Percentiles rank a stretch among this genome's conserved stretches.
Evolutionary conservation across 1,140 invertebrate genomes (phyloP).

Genomic region (Muscidifurax raptorellus): DNA sequence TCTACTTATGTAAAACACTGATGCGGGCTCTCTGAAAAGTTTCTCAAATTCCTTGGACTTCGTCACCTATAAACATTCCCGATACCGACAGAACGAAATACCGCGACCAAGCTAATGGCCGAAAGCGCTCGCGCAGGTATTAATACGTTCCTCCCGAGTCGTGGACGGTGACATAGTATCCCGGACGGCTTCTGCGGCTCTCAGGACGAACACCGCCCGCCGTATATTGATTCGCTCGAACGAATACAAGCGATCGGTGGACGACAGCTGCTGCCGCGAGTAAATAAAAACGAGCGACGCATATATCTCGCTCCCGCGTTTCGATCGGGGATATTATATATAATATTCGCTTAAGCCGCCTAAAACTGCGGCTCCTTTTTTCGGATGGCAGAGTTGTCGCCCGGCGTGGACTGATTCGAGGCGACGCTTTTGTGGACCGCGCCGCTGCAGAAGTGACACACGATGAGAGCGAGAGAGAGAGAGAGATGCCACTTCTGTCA

Average conservation of each 20-base stretch:
- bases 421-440: background rate
- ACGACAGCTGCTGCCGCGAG: background rate
- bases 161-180: conserved; percentile 5
- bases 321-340: background rate
- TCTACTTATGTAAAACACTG: background rate
- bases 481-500: background rate
- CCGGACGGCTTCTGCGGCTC: conserved; percentile 22
- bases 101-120: conserved; percentile 50
- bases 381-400: conserved; percentile 6
- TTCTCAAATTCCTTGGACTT: background rate
- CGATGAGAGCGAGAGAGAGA: background rate
- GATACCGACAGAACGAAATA: background rate
- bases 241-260: conserved; percentile 16
- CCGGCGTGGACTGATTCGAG: background rate
- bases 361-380: background rate
- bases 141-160: background rate
- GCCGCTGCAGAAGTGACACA: conserved; percentile 28
- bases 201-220: background rate
- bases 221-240: conserved; percentile 42
- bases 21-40: background rate
- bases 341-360: background rate
- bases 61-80: background rate
- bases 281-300: conserved; percentile 5
- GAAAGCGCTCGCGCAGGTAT: conserved; percentile 1
- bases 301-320: background rate